Evolutionary conservation across 2,113 vertebrate genomes (phyloP).

Genomic region (Hydropotes inermis): DNA sequence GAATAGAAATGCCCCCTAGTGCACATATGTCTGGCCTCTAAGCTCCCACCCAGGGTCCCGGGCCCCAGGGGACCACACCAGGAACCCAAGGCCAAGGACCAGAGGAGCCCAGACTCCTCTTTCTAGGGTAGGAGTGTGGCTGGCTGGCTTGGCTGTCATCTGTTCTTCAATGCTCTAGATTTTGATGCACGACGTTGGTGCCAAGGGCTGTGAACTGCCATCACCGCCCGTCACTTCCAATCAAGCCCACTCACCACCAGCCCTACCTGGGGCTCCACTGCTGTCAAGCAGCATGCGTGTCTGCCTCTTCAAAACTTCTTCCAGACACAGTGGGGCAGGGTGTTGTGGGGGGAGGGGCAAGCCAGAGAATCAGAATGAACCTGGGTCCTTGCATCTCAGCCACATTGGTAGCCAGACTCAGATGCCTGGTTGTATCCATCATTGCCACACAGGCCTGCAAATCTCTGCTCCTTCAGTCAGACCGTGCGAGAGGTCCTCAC

Average conservation of each 20-base stretch:
- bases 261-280: rapidly evolving
- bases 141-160: not conserved
- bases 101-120: not conserved
- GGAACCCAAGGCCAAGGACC: rapidly evolving
- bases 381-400: not conserved
- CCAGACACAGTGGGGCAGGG: not conserved
- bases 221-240: not conserved
- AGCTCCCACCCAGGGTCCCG: not conserved
- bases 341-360: not conserved
- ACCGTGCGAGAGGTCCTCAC: rapidly evolving
- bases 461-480: not conserved
- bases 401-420: rapidly evolving
- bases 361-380: not conserved
- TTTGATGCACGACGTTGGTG: not conserved
- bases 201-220: not conserved
- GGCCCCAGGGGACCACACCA: not conserved
- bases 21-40: no score
- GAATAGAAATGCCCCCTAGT: not conserved
- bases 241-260: not conserved
- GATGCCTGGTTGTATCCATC: rapidly evolving
- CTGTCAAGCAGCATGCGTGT: not conserved
- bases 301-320: not conserved
- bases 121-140: not conserved
- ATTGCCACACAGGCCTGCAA: not conserved
- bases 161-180: not conserved